A percentile compares a stretch with the other conserved stretches of the same genome.
Evolutionary conservation across 2,113 vertebrate genomes (phyloP).

Genomic region (Neolamprologus fasciatus): DNA sequence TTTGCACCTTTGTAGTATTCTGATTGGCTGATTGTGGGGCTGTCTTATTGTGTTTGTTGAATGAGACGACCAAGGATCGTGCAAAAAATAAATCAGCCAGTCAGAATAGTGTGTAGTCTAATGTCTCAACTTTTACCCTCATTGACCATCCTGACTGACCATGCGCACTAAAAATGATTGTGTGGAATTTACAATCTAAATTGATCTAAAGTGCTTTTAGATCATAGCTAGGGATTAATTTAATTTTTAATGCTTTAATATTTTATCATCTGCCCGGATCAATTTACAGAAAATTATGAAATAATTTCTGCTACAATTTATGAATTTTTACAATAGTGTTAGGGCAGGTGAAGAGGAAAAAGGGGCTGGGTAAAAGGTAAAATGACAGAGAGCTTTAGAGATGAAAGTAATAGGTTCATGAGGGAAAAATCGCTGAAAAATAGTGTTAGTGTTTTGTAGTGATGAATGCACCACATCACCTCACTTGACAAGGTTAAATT

Average conservation of each 20-base stretch:
- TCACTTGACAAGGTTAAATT: background rate
- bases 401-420: background rate
- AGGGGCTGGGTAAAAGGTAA: background rate
- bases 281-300: background rate
- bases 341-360: background rate
- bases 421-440: background rate
- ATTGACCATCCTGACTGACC: slow-evolving; percentile 7
- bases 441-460: background rate
- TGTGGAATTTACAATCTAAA: background rate
- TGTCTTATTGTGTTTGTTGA: slow-evolving; percentile 11
- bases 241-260: background rate
- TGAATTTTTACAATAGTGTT: background rate
- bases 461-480: background rate
- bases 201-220: background rate
- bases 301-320: background rate
- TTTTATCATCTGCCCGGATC: background rate
- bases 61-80: slow-evolving; percentile 19
- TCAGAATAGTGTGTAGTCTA: slow-evolving; percentile 62
- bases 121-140: background rate
- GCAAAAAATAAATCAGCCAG: slow-evolving; percentile 54
- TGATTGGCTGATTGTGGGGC: slow-evolving; percentile 78
- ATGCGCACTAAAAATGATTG: background rate
- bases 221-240: background rate
- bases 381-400: background rate
- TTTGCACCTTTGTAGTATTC: slow-evolving; percentile 46